A percentile compares a stretch with the other conserved stretches of the same genome.
These are phyloP conservation scores for Mythimna impura DNA, from an alignment of 2,888 invertebrate species.

Conservation along the genomic window DNA sequence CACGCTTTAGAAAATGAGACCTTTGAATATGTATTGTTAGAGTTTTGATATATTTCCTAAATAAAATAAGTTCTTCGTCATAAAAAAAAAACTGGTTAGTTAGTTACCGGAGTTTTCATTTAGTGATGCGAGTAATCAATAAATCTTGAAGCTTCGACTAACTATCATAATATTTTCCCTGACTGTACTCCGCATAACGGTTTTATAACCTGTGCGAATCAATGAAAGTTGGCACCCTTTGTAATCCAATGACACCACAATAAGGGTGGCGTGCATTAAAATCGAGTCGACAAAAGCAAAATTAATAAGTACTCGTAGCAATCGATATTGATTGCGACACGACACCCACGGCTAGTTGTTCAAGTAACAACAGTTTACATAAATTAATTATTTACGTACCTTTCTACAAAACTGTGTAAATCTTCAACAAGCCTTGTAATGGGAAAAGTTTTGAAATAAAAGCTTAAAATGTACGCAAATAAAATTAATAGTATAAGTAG, in stretches of 20 bases:
- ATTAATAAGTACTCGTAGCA: constrained; percentile 62
- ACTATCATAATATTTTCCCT: background rate
- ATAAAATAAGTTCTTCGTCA: too few species aligned
- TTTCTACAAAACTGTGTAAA: constrained; percentile 35
- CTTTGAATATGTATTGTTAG: too few species aligned
- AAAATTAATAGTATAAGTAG: constrained; percentile 50
- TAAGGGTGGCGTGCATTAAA: constrained; percentile 71
- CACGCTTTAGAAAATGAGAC: too few species aligned
- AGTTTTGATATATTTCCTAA: too few species aligned
- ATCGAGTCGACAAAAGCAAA: constrained; percentile 68
- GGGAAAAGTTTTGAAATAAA: constrained; percentile 50
- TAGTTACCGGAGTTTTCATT: too few species aligned
- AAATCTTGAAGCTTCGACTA: constrained; percentile 4
- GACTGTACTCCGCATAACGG: constrained; percentile 3
- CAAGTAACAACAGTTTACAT: constrained; percentile 37
- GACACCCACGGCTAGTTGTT: constrained; percentile 20
- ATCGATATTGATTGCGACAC: constrained; percentile 65
- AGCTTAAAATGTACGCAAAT: constrained; percentile 44
- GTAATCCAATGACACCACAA: constrained; percentile 65
- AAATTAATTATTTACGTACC: constrained; percentile 47
- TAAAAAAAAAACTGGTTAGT: too few species aligned
- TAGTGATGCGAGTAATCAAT: constrained; percentile 10
- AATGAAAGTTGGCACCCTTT: constrained; percentile 41
- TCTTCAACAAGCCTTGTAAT: constrained; percentile 43
- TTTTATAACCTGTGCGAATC: constrained; percentile 34